phyloP scores from a whole-genome alignment of 2,888 invertebrate genomes.

The Cordylochernes scorpioides region DNA sequence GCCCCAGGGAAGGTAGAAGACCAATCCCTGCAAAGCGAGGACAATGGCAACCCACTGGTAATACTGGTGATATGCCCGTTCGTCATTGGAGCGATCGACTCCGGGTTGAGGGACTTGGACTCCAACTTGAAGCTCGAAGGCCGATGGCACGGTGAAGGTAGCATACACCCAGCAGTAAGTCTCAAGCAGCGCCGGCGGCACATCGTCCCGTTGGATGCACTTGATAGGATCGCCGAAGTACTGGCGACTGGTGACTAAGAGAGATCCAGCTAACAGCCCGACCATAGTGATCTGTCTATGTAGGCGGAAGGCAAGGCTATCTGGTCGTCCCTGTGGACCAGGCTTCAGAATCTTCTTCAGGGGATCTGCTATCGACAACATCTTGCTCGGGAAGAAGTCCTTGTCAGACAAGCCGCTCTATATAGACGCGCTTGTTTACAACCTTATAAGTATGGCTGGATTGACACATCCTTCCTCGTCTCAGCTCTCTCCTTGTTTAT shows the following conservation, averaged over 20 bases:
- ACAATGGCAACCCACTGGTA: conserved; percentile 17
- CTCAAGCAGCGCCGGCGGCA: conserved; percentile 63
- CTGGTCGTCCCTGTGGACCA: too few relatives aligned
- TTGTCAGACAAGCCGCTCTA: too few relatives aligned
- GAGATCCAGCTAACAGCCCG: too few relatives aligned
- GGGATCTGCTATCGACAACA: too few relatives aligned
- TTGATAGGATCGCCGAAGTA: conserved; percentile 93
- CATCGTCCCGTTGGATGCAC: conserved; percentile 35
- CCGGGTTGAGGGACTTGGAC: conserved; percentile 52
- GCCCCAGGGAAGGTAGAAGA: conserved; percentile 64
- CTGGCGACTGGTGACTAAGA: conserved; percentile 77
- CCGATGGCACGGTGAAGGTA: conserved; percentile 53
- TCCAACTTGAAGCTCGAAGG: conserved; percentile 16
- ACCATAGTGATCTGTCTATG: too few relatives aligned
- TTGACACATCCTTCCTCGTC: too few relatives aligned
- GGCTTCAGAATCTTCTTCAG: too few relatives aligned
- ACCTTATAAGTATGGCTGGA: too few relatives aligned
- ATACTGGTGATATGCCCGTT: conserved; percentile 13
- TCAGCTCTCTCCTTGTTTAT: too few relatives aligned
- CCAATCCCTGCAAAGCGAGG: conserved; percentile 31
- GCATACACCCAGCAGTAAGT: conserved; percentile 76
- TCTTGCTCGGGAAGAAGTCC: too few relatives aligned
- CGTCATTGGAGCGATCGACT: conserved; percentile 26
- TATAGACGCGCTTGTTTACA: too few relatives aligned
- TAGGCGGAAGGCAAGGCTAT: too few relatives aligned